Evolutionary conservation across 2,113 vertebrate species (phyloP), one percentile per base, ranked within the genome.

Genomic region (Dinomys branickii): DNA sequence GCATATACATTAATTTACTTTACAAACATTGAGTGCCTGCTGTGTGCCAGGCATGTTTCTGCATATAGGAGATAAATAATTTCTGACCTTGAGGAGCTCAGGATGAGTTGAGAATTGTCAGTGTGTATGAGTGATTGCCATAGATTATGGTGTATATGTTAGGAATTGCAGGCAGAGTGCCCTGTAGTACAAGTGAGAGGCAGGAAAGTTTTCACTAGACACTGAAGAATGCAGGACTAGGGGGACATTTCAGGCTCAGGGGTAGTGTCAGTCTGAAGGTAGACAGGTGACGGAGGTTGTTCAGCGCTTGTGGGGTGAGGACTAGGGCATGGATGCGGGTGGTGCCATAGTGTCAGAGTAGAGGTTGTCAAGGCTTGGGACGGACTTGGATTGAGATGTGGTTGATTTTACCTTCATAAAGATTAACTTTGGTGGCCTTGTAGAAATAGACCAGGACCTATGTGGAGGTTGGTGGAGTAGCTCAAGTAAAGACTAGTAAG

Each of bases 81-180:
- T 69, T 83, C 38, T 56, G 16, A 61, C 33, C 44, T n/a, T n/a
- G 22, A 54, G 13, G 85, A 52, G 17, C 38, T 84, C 38, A 17
- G 7, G 61, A 13, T 78, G 47, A 33, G n/a, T 35, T 38, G 16
- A 56, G 77, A 54, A 69, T 33, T 33, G 26, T 41, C 41, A 13
- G 0, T 28, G 0, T 73, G 10, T 11, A 20, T n/a, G 41, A 44
- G 19, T 1, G 20, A 59, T 54, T 54, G 56, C 4, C 7, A 8
- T 50, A 65, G 65, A 22, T 88, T 28, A 26, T 58, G 35, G 47
- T 58, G 4, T 17, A 0, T 41, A 13, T 19, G 67, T 24, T 11
- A 26, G n/a, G 41, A 77, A 77, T 47, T 77, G 1, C 6, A 77
- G 26, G 14, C 5, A 26, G 30, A 47, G 26, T 28, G 44, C 73